phyloP scores from a whole-genome alignment of 2,888 invertebrate genomes.

The Griposia aprilina region DNA sequence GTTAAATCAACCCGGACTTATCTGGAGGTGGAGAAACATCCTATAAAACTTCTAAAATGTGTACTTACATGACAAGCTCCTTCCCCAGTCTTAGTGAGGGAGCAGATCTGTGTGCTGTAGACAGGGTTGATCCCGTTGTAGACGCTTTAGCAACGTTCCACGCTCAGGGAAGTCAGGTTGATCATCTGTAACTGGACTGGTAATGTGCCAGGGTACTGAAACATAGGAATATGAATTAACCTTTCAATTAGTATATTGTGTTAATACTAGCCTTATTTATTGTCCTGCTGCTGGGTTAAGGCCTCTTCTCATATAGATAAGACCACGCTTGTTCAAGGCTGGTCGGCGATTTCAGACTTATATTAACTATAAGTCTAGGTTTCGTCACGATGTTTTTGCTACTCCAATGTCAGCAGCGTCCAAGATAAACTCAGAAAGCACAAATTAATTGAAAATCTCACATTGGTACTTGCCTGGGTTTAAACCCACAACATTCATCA shows the following conservation, averaged over 20 bases:
- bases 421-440: too few relatives aligned
- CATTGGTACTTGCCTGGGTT: too few relatives aligned
- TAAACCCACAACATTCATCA: too few relatives aligned
- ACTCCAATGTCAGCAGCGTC: neutral
- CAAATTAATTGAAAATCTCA: too few relatives aligned
- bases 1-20: neutral
- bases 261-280: too few relatives aligned
- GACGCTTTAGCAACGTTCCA: slow-evolving; percentile 85
- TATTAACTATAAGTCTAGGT: neutral
- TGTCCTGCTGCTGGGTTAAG: too few relatives aligned
- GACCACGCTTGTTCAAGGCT: neutral
- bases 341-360: neutral
- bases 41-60: neutral
- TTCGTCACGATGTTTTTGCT: neutral
- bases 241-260: neutral
- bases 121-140: slow-evolving; percentile 85
- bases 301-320: neutral
- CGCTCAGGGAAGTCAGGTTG: slow-evolving; percentile 84
- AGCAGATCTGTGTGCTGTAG: slow-evolving; percentile 89
- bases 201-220: slow-evolving; percentile 89
- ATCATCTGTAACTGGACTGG: slow-evolving; percentile 91
- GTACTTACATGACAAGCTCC: slow-evolving; percentile 92
- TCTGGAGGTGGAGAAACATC: too few relatives aligned
- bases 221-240: slow-evolving; percentile 14
- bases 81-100: slow-evolving; percentile 90